Base-by-base conservation (phyloP, 2,113 vertebrate genomes). In the Hassar affinis region DNA sequence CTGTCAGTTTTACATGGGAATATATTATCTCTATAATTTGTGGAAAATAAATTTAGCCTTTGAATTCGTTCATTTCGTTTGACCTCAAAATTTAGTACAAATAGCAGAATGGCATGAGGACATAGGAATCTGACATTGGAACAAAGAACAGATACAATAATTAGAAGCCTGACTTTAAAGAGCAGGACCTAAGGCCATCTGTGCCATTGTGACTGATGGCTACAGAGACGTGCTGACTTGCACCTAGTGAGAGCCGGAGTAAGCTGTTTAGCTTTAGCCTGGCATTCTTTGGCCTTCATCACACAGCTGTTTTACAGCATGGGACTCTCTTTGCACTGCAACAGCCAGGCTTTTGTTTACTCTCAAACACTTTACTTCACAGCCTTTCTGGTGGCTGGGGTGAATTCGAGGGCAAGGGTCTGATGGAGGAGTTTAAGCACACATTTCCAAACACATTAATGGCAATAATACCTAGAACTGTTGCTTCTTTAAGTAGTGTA, bases 341-440 rank as follows among this genome's bases (percentile, higher is more conserved):
- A 88, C 87, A 87, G 75, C 90, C 68, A 84, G 80, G 84, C 83
- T 90, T 84, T 84, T 92, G 92, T 92, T 94, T 93, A 93, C 88
- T 79, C 90, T 92, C 86, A 88, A 89, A 86, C 88, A 74, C 30
- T 78, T 80, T 84, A 80, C 87, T 66, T 74, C 89, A 86, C 76
- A 66, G 72, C 75, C 85, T 88, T 91, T 88, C 89, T 72, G 84
- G 76, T 86, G 15, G 54, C 71, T 38, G 81, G 61, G 85, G 85
- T 84, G 74, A 84, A 86, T 66, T 82, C 81, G 45, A 80, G 82
- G 79, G 49, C 66, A 85, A 30, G 56, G 78, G 82, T 88, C 86
- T 91, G 88, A 90, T 88, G 85, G 71, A 51, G 69, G 79, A 56
- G 66, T 77, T 78, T 83, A 78, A 80, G 82, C 45, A 72, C 86